Evolutionary conservation across 2,888 invertebrate genomes (phyloP), one percentile per base, ranked within the genome.

Genomic region (Melanargia galathea): DNA sequence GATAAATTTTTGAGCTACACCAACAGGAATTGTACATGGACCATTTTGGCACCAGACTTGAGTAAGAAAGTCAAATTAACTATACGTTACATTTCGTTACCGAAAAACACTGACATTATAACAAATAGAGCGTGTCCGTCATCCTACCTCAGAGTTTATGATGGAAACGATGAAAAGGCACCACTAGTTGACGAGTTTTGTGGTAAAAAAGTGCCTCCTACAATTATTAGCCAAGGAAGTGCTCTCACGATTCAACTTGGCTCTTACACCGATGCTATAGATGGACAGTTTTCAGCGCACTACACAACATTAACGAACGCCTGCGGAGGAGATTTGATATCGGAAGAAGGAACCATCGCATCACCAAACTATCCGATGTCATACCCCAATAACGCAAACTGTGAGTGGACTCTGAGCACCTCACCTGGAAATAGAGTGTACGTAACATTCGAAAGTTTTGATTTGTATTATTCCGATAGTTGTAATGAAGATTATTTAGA

Each of bases 401-500:
- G 98, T 78, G 93, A 93, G 69, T 98, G 97, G 97, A 76, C 73
- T 40, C 70, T 89, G 59, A 77, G 70, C 33, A 86, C 90, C 38
- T 85, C 90, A 22, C 83, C 86, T 72, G 98, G 98, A 11, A 97
- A 95, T 79, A 90, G 87, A 69, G 87, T 96, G 11, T 90, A 90
- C 35, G 74, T 98, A 0, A 90, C 90, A 13, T 95, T 98, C 77
- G 92, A 93, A 71, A 83, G 88, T 6, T 94, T 98, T 73, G 93
- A 95, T 64, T 74, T 98, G 66, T 94, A 95, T 70, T 80, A 89
- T 8, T 95, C 95, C 3, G 94, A 94, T 4, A 92, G 93, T 71
- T 99, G 98, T 78, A 95, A 95, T 74, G 92, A 93, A 46, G 98
- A 98, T 82, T 98, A 96, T 81, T 83, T 98, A 35, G 98, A 98